Evolutionary conservation across 2,797 vertebrate species (phyloP).

Genomic region (Calcarius lapponicus): DNA sequence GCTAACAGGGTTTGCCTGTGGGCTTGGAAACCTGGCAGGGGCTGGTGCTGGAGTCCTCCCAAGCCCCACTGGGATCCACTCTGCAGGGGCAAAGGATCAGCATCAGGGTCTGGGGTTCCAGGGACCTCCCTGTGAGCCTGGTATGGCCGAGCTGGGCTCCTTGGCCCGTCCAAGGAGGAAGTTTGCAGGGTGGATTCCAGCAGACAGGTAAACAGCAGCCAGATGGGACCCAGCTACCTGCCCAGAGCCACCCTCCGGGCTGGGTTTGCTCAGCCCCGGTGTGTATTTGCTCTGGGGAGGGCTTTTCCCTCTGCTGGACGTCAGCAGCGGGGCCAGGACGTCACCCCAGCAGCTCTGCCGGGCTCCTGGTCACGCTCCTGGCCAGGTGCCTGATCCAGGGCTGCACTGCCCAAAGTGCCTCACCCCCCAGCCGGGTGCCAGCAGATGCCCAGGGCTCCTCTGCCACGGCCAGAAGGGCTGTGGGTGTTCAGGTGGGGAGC

Average conservation of each 20-base stretch:
- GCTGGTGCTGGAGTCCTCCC: not conserved
- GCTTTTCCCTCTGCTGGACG: not conserved
- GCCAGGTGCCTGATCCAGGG: not conserved
- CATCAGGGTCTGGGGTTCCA: rapidly evolving
- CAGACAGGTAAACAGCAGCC: conserved; percentile 43
- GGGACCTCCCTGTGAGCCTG: rapidly evolving
- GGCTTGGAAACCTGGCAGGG: not conserved
- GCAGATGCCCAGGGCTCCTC: not conserved
- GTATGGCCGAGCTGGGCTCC: rapidly evolving
- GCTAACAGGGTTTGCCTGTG: too few species aligned
- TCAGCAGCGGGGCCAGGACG: not conserved
- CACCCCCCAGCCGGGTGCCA: rapidly evolving
- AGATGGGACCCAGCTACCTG: conserved; percentile 50
- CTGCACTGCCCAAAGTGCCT: rapidly evolving
- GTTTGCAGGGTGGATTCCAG: conserved; percentile 61
- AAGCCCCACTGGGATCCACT: rapidly evolving
- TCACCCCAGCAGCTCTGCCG: not conserved
- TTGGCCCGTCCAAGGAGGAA: not conserved
- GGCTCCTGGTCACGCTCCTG: not conserved
- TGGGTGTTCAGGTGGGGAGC: too few species aligned
- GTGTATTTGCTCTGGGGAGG: conserved; percentile 50
- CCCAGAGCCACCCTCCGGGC: not conserved
- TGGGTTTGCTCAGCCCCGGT: not conserved
- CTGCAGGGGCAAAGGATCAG: not conserved
- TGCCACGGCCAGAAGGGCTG: rapidly evolving